Evolutionary conservation across 2,888 invertebrate species (phyloP), one percentile per base, ranked within the genome.

Genomic region (Coronaproctus castanopsis): DNA sequence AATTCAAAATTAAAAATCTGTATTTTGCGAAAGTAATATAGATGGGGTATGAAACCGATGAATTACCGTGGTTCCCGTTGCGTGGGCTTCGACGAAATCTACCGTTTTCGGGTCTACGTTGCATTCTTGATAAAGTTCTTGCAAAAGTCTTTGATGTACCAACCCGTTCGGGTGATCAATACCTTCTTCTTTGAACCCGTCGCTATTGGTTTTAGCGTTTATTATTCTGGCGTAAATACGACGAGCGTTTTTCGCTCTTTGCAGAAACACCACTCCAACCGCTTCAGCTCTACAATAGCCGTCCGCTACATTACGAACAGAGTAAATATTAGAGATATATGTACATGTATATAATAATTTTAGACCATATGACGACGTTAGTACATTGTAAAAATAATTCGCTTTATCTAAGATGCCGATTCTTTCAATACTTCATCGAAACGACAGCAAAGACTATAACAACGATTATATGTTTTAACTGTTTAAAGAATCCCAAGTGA

Each of bases 61-160:
- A n/a, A n/a, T n/a, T n/a, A n/a, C 54, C 18, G 23, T 24, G 21
- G 77, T 77, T 24, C 77, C 77, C 21, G 77, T 77, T 21, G 76
- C 77, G 68, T 77, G 77, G 58, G 76, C 73, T 66, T 77, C 77
- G 22, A 77, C 72, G 65, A 76, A 77, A 36, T 67, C 66, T 21
- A 77, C 73, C 8, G 8, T 8, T 5, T 5, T 21, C 19, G 55
- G 55, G 23, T 65, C 8, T 49, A 77, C 64, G 21, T 79, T 77
- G 64, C 85, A 81, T 64, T 76, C 74, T n/a, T 64, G 63, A 67
- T 78, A 78, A 21, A 55, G 52, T 62, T 76, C 75, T 60, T 71
- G 66, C 21, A 79, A 57, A 2, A 67, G 57, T 20, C 62, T 24
- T n/a, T 61, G 57, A 36, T 68, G 68, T 2, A 62, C 60, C 14